phyloP scores from a whole-genome alignment of 92 coral and sea anemone genomes.

The Phymanthus crucifer region DNA sequence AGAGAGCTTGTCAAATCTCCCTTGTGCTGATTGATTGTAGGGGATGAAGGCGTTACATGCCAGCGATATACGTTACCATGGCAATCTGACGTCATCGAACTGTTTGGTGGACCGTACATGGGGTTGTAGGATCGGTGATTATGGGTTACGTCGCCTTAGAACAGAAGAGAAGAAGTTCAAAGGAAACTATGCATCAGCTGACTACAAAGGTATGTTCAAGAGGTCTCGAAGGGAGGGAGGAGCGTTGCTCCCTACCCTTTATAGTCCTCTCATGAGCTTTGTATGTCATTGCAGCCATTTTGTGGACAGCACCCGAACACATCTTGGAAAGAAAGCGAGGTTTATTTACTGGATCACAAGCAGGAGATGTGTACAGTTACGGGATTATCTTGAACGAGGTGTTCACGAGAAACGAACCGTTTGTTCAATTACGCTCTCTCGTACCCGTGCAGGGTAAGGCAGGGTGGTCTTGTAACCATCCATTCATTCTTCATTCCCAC shows the following conservation, averaged over 20 bases:
- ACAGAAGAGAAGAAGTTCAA: not conserved
- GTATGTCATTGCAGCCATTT: not conserved
- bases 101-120: slow-evolving; percentile 27
- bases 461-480: not conserved
- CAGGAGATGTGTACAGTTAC: slow-evolving; percentile 77
- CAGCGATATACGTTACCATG: slow-evolving; percentile 33
- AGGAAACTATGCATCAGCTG: not conserved
- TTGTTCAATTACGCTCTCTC: not conserved
- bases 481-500: not conserved
- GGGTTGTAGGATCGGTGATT: slow-evolving; percentile 24
- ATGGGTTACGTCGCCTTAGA: slow-evolving; percentile 22
- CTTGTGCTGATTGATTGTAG: not conserved
- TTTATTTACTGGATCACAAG: slow-evolving; percentile 32
- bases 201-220: not conserved
- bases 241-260: too few relatives aligned
- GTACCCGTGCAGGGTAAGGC: not conserved
- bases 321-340: slow-evolving; percentile 4
- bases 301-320: slow-evolving; percentile 33
- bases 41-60: slow-evolving; percentile 32
- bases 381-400: slow-evolving; percentile 71
- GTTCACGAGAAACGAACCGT: slow-evolving; percentile 65
- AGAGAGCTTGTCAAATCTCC: too few relatives aligned
- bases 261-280: too few relatives aligned
- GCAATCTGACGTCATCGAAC: slow-evolving; percentile 32
- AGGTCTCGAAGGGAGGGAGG: too few relatives aligned